Evolutionary conservation across 64 coral and sea anemone genomes (phyloP).

Genomic region (Montipora cactus): DNA sequence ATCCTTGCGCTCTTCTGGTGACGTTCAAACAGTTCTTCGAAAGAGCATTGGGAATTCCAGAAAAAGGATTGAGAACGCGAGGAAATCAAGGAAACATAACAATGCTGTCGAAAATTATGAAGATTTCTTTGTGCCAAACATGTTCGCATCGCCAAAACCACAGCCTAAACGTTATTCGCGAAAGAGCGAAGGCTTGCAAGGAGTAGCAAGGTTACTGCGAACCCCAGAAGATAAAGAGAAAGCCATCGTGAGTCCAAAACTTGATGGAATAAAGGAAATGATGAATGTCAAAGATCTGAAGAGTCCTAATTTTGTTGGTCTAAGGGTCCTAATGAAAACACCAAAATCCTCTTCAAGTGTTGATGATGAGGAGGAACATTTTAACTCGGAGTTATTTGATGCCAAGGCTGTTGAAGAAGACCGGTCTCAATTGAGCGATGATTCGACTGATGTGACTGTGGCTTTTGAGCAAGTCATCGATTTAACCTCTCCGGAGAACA

Average conservation of each 20-base stretch:
- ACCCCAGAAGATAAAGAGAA: conserved; percentile 6
- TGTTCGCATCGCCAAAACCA: conserved; percentile 35
- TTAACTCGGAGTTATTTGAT: conserved; percentile 47
- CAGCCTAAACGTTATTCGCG: conserved; percentile 22
- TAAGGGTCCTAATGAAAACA: conserved; percentile 17
- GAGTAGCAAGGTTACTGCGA: conserved; percentile 26
- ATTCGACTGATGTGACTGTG: not conserved
- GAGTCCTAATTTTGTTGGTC: conserved; percentile 47
- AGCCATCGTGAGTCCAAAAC: conserved; percentile 6
- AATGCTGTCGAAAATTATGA: conserved; percentile 18
- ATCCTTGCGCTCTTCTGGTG: conserved; percentile 24
- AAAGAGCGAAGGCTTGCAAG: conserved; percentile 41
- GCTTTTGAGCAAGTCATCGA: not conserved
- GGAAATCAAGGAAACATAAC: conserved; percentile 50
- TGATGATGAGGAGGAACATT: conserved; percentile 46
- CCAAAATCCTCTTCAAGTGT: conserved; percentile 37
- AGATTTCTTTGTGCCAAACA: conserved; percentile 39
- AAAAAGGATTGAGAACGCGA: conserved; percentile 8
- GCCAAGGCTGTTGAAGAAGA: not conserved
- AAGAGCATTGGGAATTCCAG: not conserved
- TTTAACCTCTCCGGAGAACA: not conserved
- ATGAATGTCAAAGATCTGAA: not conserved
- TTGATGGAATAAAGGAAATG: conserved; percentile 5
- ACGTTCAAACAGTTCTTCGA: not conserved
- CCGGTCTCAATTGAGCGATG: not conserved